Evolutionary conservation across 2,797 vertebrate species (phyloP), one percentile per base, ranked within the genome.

Genomic region (Ceryle rudis): DNA sequence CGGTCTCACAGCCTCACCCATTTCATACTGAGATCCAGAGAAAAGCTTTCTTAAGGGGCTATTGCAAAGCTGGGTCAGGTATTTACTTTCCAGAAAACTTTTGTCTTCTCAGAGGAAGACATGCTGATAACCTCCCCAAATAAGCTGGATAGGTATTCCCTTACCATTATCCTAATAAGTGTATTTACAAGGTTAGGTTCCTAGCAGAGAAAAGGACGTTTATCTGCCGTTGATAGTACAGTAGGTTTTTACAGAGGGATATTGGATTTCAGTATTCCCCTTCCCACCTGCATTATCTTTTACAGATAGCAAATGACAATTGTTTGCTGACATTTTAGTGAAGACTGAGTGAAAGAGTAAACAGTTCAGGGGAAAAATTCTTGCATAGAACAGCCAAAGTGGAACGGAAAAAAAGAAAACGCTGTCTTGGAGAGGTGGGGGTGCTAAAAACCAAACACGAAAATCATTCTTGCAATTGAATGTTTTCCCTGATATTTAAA

Each of bases 251-350:
- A 86, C 35, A 54, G 60, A 41, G 74, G 79, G 52, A 44, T 90
- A 35, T 58, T 95, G 78, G 44, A 66, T 96, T 95, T 92, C 93
- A 82, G 44, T 67, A 54, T 93, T 92, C 64, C 71, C 41, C 74
- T 92, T 90, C 95, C 83, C 64, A 95, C 74, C 78, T 95, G 67
- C 47, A 42, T 92, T 97, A 87, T 86, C 93, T 95, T 82, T 80
- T 35, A 60, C 71, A 95, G 95, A 95, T 95, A 95, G 60, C 74
- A 80, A 93, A 80, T 89, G 81, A 89, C 73, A 87, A 80, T 93
- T 90, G 60, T 89, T 94, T 95, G 60, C 74, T 96, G 94, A 94
- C 28, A 41, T 93, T 95, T 86, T 95, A 62, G 70, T 84, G 89
- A 93, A 86, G 87, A 79, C 39, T 77, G 57, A 84, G 31, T 57